Conservation (phyloP, 2,888 invertebrate genomes). For the Drosophila pseudotakahashii region DNA sequence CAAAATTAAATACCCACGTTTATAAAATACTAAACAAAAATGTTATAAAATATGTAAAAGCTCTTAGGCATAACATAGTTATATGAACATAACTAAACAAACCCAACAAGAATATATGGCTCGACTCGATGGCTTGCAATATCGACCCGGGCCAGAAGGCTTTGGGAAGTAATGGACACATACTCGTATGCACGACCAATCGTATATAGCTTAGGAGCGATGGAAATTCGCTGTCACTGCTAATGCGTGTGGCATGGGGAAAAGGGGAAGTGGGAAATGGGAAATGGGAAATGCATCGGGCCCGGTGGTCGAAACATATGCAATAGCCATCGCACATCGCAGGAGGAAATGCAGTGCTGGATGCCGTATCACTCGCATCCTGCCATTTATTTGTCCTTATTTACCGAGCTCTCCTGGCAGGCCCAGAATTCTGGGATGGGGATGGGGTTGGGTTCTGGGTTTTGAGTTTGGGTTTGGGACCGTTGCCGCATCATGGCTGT, state of each 20-base stretch:
- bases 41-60: too few relatives aligned
- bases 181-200: slow-evolving; percentile 3
- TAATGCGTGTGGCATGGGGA: slow-evolving; percentile 28
- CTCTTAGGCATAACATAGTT: not conserved
- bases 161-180: slow-evolving; percentile 29
- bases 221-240: slow-evolving; percentile 29
- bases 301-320: slow-evolving; percentile 33
- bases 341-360: slow-evolving; percentile 57
- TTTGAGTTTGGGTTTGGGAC: slow-evolving; percentile 30
- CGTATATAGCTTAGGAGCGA: slow-evolving; percentile 22
- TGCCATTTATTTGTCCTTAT: slow-evolving; percentile 70
- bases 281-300: slow-evolving; percentile 47
- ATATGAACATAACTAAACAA: not conserved
- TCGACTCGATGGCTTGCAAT: not conserved
- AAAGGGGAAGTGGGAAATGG: not conserved
- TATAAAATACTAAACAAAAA: too few relatives aligned
- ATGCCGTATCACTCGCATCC: slow-evolving; percentile 67
- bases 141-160: slow-evolving; percentile 15
- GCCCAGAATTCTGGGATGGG: slow-evolving; percentile 12
- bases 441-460: slow-evolving; percentile 2
- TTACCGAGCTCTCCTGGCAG: slow-evolving; percentile 52
- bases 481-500: slow-evolving; percentile 78
- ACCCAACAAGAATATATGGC: not conserved
- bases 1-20: too few relatives aligned
- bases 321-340: slow-evolving; percentile 58